Base-by-base conservation (phyloP, 1,140 invertebrate genomes). In the Drosophila hydei region DNA sequence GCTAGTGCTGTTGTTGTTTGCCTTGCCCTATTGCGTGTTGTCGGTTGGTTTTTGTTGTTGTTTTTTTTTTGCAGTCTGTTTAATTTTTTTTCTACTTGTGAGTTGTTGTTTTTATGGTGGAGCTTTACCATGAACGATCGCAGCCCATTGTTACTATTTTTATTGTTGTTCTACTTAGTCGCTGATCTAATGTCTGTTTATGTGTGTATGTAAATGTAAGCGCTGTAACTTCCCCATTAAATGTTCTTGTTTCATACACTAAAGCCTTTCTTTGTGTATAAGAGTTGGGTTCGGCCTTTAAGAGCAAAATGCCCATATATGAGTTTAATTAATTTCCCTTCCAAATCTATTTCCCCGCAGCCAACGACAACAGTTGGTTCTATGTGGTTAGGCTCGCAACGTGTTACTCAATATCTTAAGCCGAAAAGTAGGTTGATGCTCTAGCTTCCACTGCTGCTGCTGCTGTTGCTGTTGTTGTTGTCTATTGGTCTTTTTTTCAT, bases 11-110 rank as follows among this genome's bases (percentile, higher is more conserved):
- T 78, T 87, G 83, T 87, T 87, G 83, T 87, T 87, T 87, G 83
- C 83, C 83, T 87, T 87, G 88, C 88, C 88, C 88, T 90, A 90
- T 90, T 90, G 88, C 88, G 88, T 90, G 88, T 84, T 90, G 81
- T 80, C 77, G 81, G 83, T 87, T 69, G 50, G 43, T 84, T 73
- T 48, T 52, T 42, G n/a, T 4, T 40, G 38, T 40, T 43, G 51
- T 47, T 47, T 67, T 75, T 83, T 80, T 84, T 88, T 79, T 79
- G 84, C 81, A 87, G 83, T 81, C 83, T 79, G 72, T 71, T 81
- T 88, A 72, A 76, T 81, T 78, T 80, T 50, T 88, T 87, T 87
- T 83, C 62, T 64, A 83, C 72, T 83, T 81, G 75, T 87, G 72
- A 81, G 78, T 87, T 81, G 71, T 63, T 65, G 64, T 73, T 77